These are phyloP conservation scores for Morinoia aosen DNA, from an alignment of 2,888 invertebrate species.

Conservation along the genomic window DNA sequence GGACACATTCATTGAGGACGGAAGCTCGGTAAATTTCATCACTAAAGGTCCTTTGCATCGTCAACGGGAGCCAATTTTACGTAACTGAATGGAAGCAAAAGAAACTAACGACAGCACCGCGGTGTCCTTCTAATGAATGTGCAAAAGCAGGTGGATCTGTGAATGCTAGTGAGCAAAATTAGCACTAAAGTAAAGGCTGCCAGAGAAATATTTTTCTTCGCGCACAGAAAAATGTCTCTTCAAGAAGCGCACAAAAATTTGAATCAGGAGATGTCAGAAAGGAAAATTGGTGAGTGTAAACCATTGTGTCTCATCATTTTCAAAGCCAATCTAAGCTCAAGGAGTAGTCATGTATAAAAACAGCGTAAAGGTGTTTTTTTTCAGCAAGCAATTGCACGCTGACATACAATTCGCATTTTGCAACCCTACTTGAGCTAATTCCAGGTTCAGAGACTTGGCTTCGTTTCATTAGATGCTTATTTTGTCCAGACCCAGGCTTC, in stretches of 20 bases:
- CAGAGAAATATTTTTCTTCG: neutral
- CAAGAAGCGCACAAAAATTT: neutral
- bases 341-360: neutral
- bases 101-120: neutral
- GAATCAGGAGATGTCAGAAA: neutral
- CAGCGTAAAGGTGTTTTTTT: neutral
- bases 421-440: neutral
- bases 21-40: neutral
- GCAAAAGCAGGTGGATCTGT: neutral
- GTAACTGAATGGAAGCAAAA: neutral
- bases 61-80: neutral
- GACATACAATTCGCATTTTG: neutral
- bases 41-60: neutral
- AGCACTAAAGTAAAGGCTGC: neutral
- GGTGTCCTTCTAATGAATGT: neutral
- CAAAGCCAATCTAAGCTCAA: neutral
- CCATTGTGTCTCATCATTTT: neutral
- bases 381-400: neutral
- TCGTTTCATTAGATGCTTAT: neutral
- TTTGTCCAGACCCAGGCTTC: neutral
- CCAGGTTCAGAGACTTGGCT: neutral
- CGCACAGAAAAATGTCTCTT: neutral
- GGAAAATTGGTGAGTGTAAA: neutral
- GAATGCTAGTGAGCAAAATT: neutral
- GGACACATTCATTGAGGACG: neutral